Evolutionary conservation across 2,888 invertebrate species (phyloP), one percentile per base, ranked within the genome.

Genomic region (Proisotoma minuta): DNA sequence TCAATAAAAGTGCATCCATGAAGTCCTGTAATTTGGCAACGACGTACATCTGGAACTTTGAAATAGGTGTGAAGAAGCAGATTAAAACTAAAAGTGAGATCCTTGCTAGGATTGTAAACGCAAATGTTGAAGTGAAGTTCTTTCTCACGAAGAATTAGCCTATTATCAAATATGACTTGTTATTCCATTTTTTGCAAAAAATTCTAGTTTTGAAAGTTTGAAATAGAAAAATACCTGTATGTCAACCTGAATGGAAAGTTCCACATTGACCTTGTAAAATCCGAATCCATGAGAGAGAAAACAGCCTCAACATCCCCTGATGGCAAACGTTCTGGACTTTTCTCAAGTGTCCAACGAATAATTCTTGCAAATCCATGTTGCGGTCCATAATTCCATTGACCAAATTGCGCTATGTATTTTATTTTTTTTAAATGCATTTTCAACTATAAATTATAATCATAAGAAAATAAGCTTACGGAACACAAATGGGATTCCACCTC

Each of bases 301-400:
- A 92, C 85, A 2, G 92, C 93, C 79, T 91, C 91, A 68, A 94
- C 88, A 81, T 94, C 93, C 52, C 93, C 93, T 77, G 89, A 91
- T 66, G 89, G 88, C 75, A 92, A 81, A 72, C 91, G 83, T 79
- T 91, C 91, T 4, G 94, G 94, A 74, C 88, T 85, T 77, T 91
- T 88, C 79, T 92, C 92, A 73, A 93, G 82, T 75, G 87, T 87
- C 96, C 96, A 97, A 76, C 90, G 86, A 63, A 89, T 86, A 77
- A 94, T 89, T 76, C 95, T 84, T 58, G 94, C 95, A 83, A 97
- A 97, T 60, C 97, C 96, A 81, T 96, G 96, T 77, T 94, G 93
- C 3, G 96, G 95, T 3, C 96, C 95, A 80, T 88, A 89, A 68
- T 88, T 86, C 95, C 95, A 96, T 73, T 90, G 87, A 60, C 95